phyloP scores from a whole-genome alignment of 2,113 vertebrate genomes.

The Xenus cinereus region DNA sequence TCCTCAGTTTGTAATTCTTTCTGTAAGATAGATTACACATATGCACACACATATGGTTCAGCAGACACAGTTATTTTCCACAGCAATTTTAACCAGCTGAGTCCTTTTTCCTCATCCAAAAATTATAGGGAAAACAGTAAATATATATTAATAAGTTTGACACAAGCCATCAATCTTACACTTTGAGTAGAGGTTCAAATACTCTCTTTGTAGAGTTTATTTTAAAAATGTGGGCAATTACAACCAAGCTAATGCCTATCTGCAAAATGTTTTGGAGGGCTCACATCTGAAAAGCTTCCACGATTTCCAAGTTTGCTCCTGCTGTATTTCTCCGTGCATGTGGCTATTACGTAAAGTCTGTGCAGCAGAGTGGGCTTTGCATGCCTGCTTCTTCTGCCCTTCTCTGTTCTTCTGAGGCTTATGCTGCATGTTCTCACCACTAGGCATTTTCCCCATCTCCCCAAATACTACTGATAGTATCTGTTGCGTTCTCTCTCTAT shows the following conservation, averaged over 20 bases:
- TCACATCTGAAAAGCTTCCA: neutral
- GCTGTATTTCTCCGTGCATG: neutral
- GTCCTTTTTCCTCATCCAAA: neutral
- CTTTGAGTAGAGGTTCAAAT: neutral
- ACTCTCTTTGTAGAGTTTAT: neutral
- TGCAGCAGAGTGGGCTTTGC: neutral
- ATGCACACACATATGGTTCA: neutral
- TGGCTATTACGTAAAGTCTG: neutral
- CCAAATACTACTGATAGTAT: neutral
- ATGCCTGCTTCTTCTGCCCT: neutral
- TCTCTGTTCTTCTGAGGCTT: neutral
- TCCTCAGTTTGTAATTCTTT: neutral
- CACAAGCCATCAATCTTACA: neutral
- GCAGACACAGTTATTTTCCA: neutral
- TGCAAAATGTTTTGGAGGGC: neutral
- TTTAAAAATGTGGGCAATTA: neutral
- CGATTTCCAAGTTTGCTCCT: neutral
- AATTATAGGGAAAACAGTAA: neutral
- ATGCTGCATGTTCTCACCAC: neutral
- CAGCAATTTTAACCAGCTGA: neutral
- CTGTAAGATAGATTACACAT: neutral
- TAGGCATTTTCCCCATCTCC: neutral
- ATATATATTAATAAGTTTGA: neutral
- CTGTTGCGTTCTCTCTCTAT: fast-evolving
- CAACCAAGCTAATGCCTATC: neutral